Evolutionary conservation across 1,140 invertebrate genomes (phyloP), one percentile per base, ranked within the genome.

Genomic region (Ridgeia piscesae): DNA sequence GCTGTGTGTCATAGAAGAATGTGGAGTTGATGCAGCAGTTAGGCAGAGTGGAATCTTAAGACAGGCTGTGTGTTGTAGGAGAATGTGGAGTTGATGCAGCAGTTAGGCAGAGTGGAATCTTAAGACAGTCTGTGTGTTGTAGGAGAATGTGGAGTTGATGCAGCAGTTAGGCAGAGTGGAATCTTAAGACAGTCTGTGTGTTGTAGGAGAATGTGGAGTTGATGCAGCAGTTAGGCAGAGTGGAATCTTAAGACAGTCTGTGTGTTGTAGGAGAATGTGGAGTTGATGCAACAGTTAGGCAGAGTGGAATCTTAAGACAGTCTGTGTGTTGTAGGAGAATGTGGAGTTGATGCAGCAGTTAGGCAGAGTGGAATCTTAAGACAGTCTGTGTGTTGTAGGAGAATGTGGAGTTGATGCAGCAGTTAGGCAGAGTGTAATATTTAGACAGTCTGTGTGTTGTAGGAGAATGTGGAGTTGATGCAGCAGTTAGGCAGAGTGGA

Each of bases 371-470:
- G 58, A 77, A 21, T 21, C 58, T 77, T 77, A 77, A 77, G 35
- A 90, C 89, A 17, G 33, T 33, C 34, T 90, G 17, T 90, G 33
- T 90, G 89, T 35, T 90, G 34, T 58, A 91, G 91, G 91, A 91
- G 91, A 91, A 91, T 58, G 33, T 35, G 34, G 91, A 91, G 91
- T 50, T 91, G 42, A 35, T 35, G 92, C 97, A 98, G 94, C 94
- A 96, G 94, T 94, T 96, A 50, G 94, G 95, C 50, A 21, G 58
- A 4, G 27, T 21, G 17, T 9, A 27, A 21, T 21, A 9, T 77
- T 77, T 21, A 77, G 58, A 77, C 58, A 21, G 58, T 31, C 58
- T 77, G 27, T 77, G 58, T 77, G 58, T 77, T 77, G 58, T 77
- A 77, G 14, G 58, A 31, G 58, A 77, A 77, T 77, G 58, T 77